Percentiles rank a stretch among this genome's conserved stretches.
phyloP scores from a whole-genome alignment of 1,140 invertebrate genomes.

The Pygmarrhopalites habei region DNA sequence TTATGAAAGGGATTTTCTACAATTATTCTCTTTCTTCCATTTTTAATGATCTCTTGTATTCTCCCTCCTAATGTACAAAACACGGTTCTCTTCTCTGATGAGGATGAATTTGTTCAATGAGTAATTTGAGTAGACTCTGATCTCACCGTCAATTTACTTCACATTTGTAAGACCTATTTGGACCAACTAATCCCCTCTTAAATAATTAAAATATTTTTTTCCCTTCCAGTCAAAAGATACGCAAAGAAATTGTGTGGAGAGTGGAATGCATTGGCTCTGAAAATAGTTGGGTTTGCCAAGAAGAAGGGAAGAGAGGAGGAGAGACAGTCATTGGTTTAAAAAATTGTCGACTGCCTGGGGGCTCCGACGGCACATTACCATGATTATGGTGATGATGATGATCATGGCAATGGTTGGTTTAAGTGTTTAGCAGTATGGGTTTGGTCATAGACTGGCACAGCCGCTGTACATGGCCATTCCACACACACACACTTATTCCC shows the following conservation, averaged over 20 bases:
- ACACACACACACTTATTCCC: too few species aligned
- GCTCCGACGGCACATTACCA: background rate
- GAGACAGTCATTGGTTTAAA: background rate
- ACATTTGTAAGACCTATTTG: too few species aligned
- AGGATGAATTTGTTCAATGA: background rate
- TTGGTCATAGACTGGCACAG: background rate
- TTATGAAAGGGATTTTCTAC: background rate
- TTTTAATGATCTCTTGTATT: background rate
- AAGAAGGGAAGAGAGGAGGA: too few species aligned
- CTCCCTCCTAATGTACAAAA: background rate
- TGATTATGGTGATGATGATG: constrained; percentile 3
- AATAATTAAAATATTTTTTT: too few species aligned
- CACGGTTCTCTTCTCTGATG: background rate
- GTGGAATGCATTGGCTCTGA: too few species aligned
- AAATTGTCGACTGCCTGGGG: background rate
- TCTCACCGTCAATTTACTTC: too few species aligned
- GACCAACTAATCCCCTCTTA: too few species aligned
- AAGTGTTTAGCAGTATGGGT: constrained; percentile 1
- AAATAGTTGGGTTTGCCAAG: too few species aligned
- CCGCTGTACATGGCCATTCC: background rate
- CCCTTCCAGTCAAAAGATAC: too few species aligned
- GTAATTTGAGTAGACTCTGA: too few species aligned
- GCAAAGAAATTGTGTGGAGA: too few species aligned
- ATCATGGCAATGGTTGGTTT: background rate
- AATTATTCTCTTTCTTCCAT: background rate